A percentile compares a stretch with the other conserved stretches of the same genome.
These are phyloP conservation scores for Saiga tatarica DNA, from an alignment of 2,113 vertebrate species.

Conservation along the genomic window DNA sequence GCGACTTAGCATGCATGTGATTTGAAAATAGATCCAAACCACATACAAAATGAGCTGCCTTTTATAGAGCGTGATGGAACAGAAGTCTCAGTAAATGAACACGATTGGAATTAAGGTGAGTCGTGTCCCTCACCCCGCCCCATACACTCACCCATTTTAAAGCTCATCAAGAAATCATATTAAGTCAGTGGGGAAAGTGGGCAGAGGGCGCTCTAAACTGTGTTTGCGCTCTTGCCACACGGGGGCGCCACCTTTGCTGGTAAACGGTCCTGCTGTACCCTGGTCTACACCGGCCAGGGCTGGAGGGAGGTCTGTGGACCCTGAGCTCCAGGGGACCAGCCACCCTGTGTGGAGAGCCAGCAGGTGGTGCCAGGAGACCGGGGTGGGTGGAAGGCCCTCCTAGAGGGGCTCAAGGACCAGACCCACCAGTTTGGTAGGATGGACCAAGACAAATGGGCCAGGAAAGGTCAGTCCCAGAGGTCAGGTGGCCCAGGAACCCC, in stretches of 20 bases:
- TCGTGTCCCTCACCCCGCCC: fast-evolving
- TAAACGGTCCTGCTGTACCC: background rate
- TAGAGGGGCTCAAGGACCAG: fast-evolving
- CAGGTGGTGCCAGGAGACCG: fast-evolving
- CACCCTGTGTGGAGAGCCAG: fast-evolving
- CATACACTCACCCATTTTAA: background rate
- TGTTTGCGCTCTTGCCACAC: slow-evolving; percentile 18
- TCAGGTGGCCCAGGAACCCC: background rate
- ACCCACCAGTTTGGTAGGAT: background rate
- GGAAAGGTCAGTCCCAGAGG: background rate
- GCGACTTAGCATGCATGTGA: background rate
- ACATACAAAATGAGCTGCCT: background rate
- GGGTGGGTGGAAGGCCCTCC: background rate
- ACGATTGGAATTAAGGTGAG: fast-evolving
- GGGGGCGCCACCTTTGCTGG: slow-evolving; percentile 28
- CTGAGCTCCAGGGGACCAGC: fast-evolving
- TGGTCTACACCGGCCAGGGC: fast-evolving
- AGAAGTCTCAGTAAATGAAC: fast-evolving
- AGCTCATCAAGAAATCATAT: background rate
- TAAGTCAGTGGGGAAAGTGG: fast-evolving
- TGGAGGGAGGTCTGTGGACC: fast-evolving
- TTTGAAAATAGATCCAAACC: background rate
- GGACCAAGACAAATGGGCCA: background rate
- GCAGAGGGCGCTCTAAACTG: fast-evolving
- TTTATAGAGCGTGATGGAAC: too few species aligned